Conservation (phyloP, 2,888 invertebrate species). For the Aethes cnicana region DNA sequence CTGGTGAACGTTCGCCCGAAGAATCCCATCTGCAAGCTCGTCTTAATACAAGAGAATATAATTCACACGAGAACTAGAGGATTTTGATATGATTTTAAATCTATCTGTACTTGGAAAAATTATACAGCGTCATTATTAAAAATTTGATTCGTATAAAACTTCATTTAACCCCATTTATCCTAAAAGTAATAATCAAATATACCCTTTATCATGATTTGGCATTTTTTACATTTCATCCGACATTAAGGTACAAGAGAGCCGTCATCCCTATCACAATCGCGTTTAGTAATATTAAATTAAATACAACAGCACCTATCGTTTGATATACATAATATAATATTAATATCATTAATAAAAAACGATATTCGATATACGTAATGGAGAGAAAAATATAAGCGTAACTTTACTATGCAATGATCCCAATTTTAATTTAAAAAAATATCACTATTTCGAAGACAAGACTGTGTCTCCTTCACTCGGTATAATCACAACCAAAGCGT, state of each 20-base stretch:
- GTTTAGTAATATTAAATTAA: conserved; percentile 71
- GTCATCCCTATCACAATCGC: conserved; percentile 69
- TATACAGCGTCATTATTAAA: conserved; percentile 69
- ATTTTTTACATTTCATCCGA: conserved; percentile 65
- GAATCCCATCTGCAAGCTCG: conserved; percentile 40
- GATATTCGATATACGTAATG: conserved; percentile 59
- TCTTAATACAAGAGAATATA: conserved; percentile 52
- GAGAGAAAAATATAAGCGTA: conserved; percentile 64
- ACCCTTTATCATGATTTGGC: conserved; percentile 80
- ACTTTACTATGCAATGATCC: conserved; percentile 70
- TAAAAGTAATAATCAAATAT: conserved; percentile 77
- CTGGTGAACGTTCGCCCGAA: conserved; percentile 33
- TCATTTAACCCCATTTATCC: conserved; percentile 71
- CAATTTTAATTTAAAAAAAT: conserved; percentile 50
- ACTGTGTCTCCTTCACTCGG: too few species aligned
- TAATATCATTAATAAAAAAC: conserved; percentile 68
- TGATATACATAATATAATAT: conserved; percentile 67
- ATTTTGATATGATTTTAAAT: conserved; percentile 73
- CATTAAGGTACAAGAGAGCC: conserved; percentile 68
- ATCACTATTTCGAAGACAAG: conserved; percentile 7
- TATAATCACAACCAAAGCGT: too few species aligned
- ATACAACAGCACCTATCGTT: conserved; percentile 77
- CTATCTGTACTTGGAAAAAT: conserved; percentile 76
- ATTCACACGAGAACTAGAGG: conserved; percentile 59
- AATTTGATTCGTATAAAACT: conserved; percentile 76